Evolutionary conservation across 2,888 invertebrate genomes (phyloP).

Genomic region (Coleophora flavipennella): DNA sequence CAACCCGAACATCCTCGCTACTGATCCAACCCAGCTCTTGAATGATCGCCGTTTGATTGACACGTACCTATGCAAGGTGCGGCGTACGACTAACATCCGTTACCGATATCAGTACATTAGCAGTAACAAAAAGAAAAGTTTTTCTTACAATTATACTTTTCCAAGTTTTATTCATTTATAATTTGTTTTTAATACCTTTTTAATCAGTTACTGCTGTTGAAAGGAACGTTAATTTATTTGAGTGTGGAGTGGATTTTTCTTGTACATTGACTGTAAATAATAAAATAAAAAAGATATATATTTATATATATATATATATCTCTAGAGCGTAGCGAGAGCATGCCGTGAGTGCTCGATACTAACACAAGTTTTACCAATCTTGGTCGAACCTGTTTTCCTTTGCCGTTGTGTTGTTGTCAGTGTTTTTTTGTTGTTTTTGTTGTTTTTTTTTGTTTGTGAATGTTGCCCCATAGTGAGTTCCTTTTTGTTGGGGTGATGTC

Average conservation of each 20-base stretch:
- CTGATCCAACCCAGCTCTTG: slow-evolving; percentile 46
- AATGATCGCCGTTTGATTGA: slow-evolving; percentile 25
- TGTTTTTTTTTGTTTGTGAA: slow-evolving; percentile 47
- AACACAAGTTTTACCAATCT: slow-evolving; percentile 16
- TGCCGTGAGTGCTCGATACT: slow-evolving; percentile 57
- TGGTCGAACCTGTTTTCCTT: slow-evolving; percentile 51
- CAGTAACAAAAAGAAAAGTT: slow-evolving; percentile 50
- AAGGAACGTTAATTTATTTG: slow-evolving; percentile 48
- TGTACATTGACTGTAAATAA: slow-evolving; percentile 16
- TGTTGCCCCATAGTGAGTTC: slow-evolving; percentile 51
- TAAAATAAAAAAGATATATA: neutral
- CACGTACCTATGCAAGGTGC: slow-evolving; percentile 30
- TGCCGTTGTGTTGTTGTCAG: slow-evolving; percentile 63
- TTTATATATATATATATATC: slow-evolving; percentile 17
- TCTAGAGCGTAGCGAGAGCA: slow-evolving; percentile 40
- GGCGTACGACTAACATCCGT: slow-evolving; percentile 53
- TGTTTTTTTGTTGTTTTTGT: slow-evolving; percentile 37
- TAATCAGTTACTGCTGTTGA: slow-evolving; percentile 60
- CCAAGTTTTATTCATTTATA: slow-evolving; percentile 32
- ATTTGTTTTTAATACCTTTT: slow-evolving; percentile 17
- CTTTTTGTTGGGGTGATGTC: slow-evolving; percentile 44
- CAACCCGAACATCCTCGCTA: slow-evolving; percentile 64
- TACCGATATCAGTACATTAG: slow-evolving; percentile 37
- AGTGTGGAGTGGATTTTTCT: slow-evolving; percentile 71
- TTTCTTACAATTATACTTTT: slow-evolving; percentile 37